These are phyloP conservation scores for Distichodus sexfasciatus DNA, from an alignment of 2,797 vertebrate genomes.

Conservation along the genomic window DNA sequence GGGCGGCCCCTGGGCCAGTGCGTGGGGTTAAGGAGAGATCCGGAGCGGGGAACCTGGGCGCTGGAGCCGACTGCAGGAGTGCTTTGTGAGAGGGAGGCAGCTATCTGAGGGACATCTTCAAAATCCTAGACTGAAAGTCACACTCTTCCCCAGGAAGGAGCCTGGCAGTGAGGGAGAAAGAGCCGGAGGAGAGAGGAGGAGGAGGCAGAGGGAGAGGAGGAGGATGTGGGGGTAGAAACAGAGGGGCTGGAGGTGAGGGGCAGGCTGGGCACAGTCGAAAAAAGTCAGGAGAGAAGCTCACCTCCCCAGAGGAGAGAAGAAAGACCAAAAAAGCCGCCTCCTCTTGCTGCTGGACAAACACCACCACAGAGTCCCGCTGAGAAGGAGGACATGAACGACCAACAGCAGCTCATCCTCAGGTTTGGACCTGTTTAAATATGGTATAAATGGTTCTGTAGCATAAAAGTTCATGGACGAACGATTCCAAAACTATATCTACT, in stretches of 20 bases:
- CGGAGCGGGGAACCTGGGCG: slow-evolving; percentile 60
- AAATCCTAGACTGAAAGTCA: slow-evolving; percentile 70
- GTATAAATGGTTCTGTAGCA: too few species aligned
- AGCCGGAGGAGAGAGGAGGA: slow-evolving; percentile 30
- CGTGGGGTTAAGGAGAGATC: too few species aligned
- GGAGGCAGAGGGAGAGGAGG: slow-evolving; percentile 39
- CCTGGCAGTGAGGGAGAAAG: too few species aligned
- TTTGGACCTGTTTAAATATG: too few species aligned
- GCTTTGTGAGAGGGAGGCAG: slow-evolving; percentile 63
- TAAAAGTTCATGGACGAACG: too few species aligned
- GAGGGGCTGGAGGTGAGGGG: slow-evolving; percentile 30
- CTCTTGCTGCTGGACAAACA: slow-evolving; percentile 25
- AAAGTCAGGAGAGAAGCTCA: slow-evolving; percentile 19
- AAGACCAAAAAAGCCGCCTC: too few species aligned
- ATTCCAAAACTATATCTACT: too few species aligned
- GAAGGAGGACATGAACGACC: slow-evolving; percentile 38
- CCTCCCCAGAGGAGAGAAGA: background rate
- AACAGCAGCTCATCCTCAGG: slow-evolving; percentile 75
- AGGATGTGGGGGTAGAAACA: slow-evolving; percentile 38
- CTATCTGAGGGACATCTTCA: slow-evolving; percentile 88
- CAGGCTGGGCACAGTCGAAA: slow-evolving; percentile 49
- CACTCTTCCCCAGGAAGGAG: slow-evolving; percentile 37
- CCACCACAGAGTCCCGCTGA: slow-evolving; percentile 37
- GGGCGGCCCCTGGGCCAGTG: too few species aligned
- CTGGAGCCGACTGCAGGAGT: slow-evolving; percentile 67